Evolutionary conservation across 2,113 vertebrate genomes (phyloP).

Genomic region (Eupsittula cactorum): DNA sequence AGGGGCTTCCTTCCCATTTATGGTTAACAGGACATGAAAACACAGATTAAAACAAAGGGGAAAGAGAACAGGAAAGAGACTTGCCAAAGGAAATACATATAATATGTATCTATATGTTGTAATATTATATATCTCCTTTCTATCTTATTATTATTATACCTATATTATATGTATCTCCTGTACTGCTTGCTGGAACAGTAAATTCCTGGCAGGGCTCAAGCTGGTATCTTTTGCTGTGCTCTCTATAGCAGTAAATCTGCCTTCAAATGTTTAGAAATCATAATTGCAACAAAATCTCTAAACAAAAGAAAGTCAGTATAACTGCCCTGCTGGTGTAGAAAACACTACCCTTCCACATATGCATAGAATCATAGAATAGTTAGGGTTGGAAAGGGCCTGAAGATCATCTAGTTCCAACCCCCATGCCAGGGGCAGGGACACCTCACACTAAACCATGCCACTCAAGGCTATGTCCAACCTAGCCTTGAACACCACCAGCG

Average conservation of each 20-base stretch:
- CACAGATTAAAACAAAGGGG: neutral
- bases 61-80: neutral
- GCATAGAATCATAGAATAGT: too few species aligned
- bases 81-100: neutral
- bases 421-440: too few species aligned
- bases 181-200: neutral
- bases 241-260: neutral
- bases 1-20: neutral
- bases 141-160: neutral
- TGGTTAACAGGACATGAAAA: neutral
- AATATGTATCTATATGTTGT: neutral
- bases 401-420: too few species aligned
- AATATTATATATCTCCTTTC: neutral
- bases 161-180: neutral
- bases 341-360: neutral
- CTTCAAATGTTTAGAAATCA: neutral
- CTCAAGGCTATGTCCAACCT: too few species aligned
- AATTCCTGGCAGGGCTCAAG: neutral
- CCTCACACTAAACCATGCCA: too few species aligned
- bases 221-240: neutral
- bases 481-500: too few species aligned
- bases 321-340: neutral
- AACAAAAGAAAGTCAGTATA: neutral
- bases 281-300: neutral
- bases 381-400: too few species aligned